Conservation (phyloP, 2,797 vertebrate species). For the Diplodus puntazzo region DNA sequence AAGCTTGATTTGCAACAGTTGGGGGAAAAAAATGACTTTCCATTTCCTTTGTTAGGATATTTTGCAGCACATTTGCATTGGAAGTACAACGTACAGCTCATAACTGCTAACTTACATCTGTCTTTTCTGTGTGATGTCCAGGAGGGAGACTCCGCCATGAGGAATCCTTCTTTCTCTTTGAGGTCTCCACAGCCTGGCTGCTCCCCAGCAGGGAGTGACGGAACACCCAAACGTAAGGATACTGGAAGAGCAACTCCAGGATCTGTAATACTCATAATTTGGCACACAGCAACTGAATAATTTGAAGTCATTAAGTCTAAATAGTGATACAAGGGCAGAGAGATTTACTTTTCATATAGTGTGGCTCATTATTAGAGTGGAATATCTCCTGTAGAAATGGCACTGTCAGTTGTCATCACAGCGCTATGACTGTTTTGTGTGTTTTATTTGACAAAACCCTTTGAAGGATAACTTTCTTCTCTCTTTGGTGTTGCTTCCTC, state of each 20-base stretch:
- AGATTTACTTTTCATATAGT: constrained; percentile 3
- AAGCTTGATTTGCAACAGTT: background rate
- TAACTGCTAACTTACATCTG: constrained; percentile 21
- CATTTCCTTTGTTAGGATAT: background rate
- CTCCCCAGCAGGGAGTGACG: constrained; percentile 95
- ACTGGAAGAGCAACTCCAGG: background rate
- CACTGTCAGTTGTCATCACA: background rate
- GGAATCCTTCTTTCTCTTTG: constrained; percentile 92
- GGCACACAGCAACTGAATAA: background rate
- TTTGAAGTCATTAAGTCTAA: constrained; percentile 8
- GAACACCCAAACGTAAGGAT: constrained; percentile 93
- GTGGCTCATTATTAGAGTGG: background rate
- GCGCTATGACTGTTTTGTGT: background rate
- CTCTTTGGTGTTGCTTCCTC: constrained; percentile 34
- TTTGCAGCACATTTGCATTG: background rate
- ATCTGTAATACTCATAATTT: constrained; percentile 6
- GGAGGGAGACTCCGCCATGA: constrained; percentile 93
- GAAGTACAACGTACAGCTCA: constrained; percentile 15
- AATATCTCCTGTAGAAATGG: background rate
- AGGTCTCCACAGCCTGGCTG: constrained; percentile 94
- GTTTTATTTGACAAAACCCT: background rate
- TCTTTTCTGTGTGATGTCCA: constrained; percentile 69
- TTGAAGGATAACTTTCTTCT: constrained; percentile 17
- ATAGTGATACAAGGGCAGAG: background rate
- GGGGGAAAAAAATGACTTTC: background rate